Evolutionary conservation across 2,888 invertebrate species (phyloP).

Genomic region (Thereva nobilitata): DNA sequence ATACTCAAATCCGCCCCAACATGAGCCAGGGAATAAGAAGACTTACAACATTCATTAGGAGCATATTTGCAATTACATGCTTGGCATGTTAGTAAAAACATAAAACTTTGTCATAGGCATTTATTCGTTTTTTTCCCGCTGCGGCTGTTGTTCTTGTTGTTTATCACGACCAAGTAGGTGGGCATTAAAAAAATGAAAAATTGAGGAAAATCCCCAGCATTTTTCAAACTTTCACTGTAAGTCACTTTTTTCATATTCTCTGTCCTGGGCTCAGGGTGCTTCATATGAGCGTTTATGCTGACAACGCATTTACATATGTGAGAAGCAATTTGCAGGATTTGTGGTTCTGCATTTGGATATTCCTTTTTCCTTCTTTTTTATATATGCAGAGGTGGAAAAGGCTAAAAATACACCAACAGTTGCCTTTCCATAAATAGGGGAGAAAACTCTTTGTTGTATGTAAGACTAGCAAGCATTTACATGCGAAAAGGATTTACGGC

Average conservation of each 20-base stretch:
- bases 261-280: conserved; percentile 8
- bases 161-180: no score
- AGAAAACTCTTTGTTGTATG: no score
- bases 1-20: no score
- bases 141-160: no score
- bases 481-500: conserved; percentile 32
- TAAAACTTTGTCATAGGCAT: no score
- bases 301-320: conserved; percentile 29
- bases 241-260: conserved; percentile 14
- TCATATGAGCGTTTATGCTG: conserved; percentile 26
- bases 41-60: no score
- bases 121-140: no score
- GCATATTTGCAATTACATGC: no score
- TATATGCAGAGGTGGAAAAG: conserved; percentile 1
- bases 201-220: no score
- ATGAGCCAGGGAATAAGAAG: no score
- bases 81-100: no score
- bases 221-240: conserved; percentile 11
- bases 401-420: conserved; percentile 14
- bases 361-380: background rate
- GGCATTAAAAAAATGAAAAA: no score
- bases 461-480: conserved; percentile 5
- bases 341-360: conserved; percentile 31
- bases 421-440: conserved; percentile 9
- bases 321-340: conserved; percentile 32